Conservation (phyloP, 2,888 invertebrate genomes). For the Miltochrista miniata region DNA sequence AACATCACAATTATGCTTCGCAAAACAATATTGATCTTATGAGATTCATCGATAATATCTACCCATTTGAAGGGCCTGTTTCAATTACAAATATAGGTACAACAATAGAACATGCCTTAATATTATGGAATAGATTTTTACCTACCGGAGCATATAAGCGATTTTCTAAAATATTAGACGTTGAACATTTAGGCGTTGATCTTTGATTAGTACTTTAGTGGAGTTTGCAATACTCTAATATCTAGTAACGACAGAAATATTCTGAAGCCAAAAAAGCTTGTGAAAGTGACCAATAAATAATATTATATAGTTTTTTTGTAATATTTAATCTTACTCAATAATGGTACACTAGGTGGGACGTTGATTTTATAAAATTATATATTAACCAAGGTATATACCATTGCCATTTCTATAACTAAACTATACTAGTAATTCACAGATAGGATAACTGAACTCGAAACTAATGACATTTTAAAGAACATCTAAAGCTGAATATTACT, state of each 20-base stretch:
- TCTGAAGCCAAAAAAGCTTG: conserved; percentile 28
- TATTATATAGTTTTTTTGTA: conserved; percentile 34
- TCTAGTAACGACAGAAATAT: conserved; percentile 42
- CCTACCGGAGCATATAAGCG: conserved; percentile 56
- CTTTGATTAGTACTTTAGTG: conserved; percentile 24
- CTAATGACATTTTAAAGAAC: conserved; percentile 14
- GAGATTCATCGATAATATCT: conserved; percentile 55
- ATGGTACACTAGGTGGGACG: conserved; percentile 77
- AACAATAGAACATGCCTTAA: conserved; percentile 57
- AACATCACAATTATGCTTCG: conserved; percentile 84
- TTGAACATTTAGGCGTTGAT: conserved; percentile 49
- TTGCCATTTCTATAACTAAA: conserved; percentile 22
- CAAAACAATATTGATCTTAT: conserved; percentile 74
- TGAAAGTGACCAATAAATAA: conserved; percentile 30
- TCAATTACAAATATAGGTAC: conserved; percentile 40
- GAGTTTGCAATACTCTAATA: conserved; percentile 40
- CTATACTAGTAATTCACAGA: conserved; percentile 17
- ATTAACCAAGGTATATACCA: conserved; percentile 47
- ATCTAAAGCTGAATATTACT: conserved; percentile 39
- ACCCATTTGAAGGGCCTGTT: conserved; percentile 36
- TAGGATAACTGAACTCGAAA: conserved; percentile 21
- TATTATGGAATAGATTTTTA: conserved; percentile 56
- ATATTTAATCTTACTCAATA: conserved; percentile 63
- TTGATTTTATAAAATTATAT: conserved; percentile 45
- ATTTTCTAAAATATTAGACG: conserved; percentile 48